Base-by-base conservation (phyloP, 2,888 invertebrate genomes). In the Andrena trimmerana region DNA sequence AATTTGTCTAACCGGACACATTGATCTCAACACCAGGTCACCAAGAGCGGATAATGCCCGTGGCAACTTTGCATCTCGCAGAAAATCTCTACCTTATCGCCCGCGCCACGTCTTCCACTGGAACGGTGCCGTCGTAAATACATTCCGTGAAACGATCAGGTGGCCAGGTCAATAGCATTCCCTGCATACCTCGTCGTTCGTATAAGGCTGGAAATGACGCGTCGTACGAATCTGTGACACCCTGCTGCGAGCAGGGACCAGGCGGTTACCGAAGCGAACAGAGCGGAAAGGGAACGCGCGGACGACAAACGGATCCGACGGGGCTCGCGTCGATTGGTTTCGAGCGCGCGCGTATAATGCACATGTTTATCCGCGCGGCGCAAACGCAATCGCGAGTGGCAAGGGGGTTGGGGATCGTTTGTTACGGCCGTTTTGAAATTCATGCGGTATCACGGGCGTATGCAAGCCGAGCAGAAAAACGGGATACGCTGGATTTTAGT, bases 231-330 rank as follows among this genome's bases (percentile, higher is more conserved):
- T 76, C 81, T 50, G 73, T 66, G 66, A 74, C 79, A 66, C 62
- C 27, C 50, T 65, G 33, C 66, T 69, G 62, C 59, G 72, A 57
- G 42, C 72, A 54, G 36, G 63, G 52, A 27, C 75, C 50, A 27
- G 60, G 76, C 77, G 89, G 87, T 88, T 85, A 84, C 81, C 27
- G 57, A 59, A 54, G 27, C 83, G 86, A 86, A 42, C 42, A 16
- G 16, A 81, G 83, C 89, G 90, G 88, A 88, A 90, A 89, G 88
- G 89, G 88, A 90, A 89, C 86, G 81, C 57, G 57, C 24, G 10
- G 84, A 89, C 90, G 90, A 91, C 89, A 90, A 92, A 90, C 88
- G 90, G 83, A 85, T 81, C 86, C 88, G 20, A 59, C 72, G 59
- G 24, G 65, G 65, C 52, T 42, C 83, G 62, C 67, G 84, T 86